Conservation (phyloP, 2,888 invertebrate genomes). For the Pherbina coryleti region DNA sequence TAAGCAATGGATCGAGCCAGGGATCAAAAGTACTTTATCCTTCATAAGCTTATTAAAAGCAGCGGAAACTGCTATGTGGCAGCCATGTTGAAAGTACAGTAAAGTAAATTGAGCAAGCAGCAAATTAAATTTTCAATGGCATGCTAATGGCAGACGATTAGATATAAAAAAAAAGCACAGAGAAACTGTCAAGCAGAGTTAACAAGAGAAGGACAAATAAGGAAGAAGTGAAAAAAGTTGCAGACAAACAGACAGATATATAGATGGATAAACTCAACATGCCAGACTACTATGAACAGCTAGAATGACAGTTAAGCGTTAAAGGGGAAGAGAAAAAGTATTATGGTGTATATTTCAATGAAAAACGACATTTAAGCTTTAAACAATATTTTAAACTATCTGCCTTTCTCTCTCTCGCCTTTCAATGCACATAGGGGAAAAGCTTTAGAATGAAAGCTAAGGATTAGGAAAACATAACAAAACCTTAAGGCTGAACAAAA, state of each 20-base stretch:
- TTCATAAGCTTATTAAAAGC: slow-evolving; percentile 6
- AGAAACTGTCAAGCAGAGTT: background rate
- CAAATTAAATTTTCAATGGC: slow-evolving; percentile 38
- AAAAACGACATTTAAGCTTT: too few relatives aligned
- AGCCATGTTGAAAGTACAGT: slow-evolving; percentile 40
- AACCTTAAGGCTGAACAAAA: too few relatives aligned
- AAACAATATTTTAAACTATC: background rate
- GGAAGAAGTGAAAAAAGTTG: background rate
- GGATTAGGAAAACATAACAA: too few relatives aligned
- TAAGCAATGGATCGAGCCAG: background rate
- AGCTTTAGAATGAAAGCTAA: too few relatives aligned
- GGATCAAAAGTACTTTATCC: background rate
- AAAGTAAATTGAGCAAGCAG: slow-evolving; percentile 43
- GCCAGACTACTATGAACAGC: background rate
- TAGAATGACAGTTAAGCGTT: background rate
- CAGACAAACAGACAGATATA: background rate
- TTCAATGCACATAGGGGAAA: background rate
- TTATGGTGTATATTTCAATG: too few relatives aligned
- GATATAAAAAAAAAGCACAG: background rate
- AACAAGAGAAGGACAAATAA: slow-evolving; percentile 4
- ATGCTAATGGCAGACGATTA: slow-evolving; percentile 31
- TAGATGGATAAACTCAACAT: background rate
- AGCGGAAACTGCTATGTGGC: background rate
- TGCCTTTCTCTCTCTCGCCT: background rate
- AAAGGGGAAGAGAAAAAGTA: too few relatives aligned